Evolutionary conservation across 2,113 vertebrate species (phyloP).

Genomic region (Protomyctophum bolini): DNA sequence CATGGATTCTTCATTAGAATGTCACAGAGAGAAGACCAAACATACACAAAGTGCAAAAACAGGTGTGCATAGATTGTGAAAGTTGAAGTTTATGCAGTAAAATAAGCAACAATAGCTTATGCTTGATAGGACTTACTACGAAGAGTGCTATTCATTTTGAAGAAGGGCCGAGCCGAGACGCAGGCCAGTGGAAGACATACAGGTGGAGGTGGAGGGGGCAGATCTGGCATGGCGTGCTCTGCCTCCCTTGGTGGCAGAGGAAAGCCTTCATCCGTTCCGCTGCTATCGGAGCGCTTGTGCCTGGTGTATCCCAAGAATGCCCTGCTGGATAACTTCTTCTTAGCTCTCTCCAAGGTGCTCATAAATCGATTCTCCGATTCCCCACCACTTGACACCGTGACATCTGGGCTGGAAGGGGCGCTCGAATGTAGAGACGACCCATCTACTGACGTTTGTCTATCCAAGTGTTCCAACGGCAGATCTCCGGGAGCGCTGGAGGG

Average conservation of each 20-base stretch:
- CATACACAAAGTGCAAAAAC: background rate
- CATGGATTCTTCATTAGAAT: background rate
- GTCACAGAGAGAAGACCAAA: background rate
- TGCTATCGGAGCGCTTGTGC: constrained; percentile 47
- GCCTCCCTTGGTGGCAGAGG: constrained; percentile 17
- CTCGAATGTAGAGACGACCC: constrained; percentile 21
- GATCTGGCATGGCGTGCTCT: constrained; percentile 10
- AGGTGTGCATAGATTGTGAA: too few species aligned
- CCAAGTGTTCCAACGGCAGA: constrained; percentile 13
- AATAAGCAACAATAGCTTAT: background rate
- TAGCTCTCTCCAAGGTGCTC: constrained; percentile 76
- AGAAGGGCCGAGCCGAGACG: constrained; percentile 70
- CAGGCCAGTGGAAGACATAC: constrained; percentile 55
- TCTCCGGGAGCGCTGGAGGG: constrained; percentile 38
- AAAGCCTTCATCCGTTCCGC: constrained; percentile 11
- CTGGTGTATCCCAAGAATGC: constrained; percentile 58
- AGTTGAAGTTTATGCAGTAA: background rate
- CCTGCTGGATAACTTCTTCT: constrained; percentile 65
- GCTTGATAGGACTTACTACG: constrained; percentile 38
- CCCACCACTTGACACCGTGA: constrained; percentile 20
- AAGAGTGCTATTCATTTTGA: constrained; percentile 41
- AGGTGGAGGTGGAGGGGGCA: background rate
- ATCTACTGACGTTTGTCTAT: constrained; percentile 42
- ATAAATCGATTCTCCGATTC: constrained; percentile 59
- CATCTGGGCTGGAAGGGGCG: constrained; percentile 54